phyloP scores from a whole-genome alignment of 2,888 invertebrate genomes.

The Trypoxylon attenuatum region DNA sequence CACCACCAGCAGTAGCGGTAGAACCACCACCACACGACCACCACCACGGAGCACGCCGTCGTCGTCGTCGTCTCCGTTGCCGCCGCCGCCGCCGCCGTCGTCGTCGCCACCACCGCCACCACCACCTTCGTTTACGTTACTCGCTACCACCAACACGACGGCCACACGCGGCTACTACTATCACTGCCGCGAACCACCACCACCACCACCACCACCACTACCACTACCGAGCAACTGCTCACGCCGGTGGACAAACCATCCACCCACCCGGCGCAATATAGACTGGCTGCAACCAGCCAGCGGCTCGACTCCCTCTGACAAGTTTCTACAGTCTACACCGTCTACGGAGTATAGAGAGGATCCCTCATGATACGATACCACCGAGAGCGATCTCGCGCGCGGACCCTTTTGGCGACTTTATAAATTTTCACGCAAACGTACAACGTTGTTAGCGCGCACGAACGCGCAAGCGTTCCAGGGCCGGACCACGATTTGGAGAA shows the following conservation, averaged over 20 bases:
- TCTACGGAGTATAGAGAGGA: conserved; percentile 54
- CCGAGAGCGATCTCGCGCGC: too few species aligned
- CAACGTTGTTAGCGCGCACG: conserved; percentile 12
- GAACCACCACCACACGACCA: neutral
- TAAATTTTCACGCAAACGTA: neutral
- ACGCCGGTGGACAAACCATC: conserved; percentile 63
- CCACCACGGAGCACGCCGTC: conserved; percentile 1
- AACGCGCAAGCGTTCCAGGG: conserved; percentile 26
- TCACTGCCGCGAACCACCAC: neutral
- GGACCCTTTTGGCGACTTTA: neutral
- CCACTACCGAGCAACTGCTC: too few species aligned
- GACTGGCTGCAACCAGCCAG: conserved; percentile 58
- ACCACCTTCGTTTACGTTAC: conserved; percentile 21
- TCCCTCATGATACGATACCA: conserved; percentile 37
- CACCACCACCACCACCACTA: too few species aligned
- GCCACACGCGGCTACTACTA: conserved; percentile 28
- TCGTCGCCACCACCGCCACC: conserved; percentile 23
- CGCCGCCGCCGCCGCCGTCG: conserved; percentile 53
- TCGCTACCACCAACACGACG: conserved; percentile 52
- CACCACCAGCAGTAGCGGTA: conserved; percentile 27
- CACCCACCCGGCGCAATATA: conserved; percentile 68
- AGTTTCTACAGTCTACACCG: too few species aligned
- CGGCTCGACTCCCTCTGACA: conserved; percentile 61
- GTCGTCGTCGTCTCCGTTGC: conserved; percentile 24
- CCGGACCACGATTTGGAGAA: conserved; percentile 18